Base-by-base conservation (phyloP, 2,888 invertebrate genomes). In the Campoletis raptor region DNA sequence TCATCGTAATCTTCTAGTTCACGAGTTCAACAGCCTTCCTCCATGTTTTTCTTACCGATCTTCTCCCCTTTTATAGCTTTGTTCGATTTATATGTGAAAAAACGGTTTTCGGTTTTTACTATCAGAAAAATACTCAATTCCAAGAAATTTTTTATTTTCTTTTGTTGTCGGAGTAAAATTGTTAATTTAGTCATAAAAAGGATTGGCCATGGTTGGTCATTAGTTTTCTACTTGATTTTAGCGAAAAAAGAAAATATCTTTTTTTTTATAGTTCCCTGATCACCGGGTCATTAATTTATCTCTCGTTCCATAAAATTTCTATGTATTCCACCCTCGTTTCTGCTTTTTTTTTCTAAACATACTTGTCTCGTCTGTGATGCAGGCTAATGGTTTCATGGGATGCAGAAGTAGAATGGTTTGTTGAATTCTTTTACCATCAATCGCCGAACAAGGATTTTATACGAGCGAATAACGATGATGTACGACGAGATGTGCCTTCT, bases 401-500 rank as follows among this genome's bases (percentile, higher is more conserved):
- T 36, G 40, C 52, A 45, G 36, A 45, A 85, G 61, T 57, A n/a
- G n/a, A 64, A 48, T 21, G 52, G 73, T 42, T 66, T 36, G 15
- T 72, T 12, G 36, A 76, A 45, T 30, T 64, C 74, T 52, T 10
- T 42, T 24, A 9, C 69, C 61, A 70, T 79, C 79, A 64, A 82
- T 82, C 74, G 70, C 77, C 30, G 30, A 54, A 66, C n/a, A 48
- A 67, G 74, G 61, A 77, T n/a, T 52, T 36, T 52, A 52, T 12
- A 48, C 69, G 67, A 57, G 81, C 81, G 73, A 83, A 54, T 73
- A 72, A 70, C 52, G 37, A 64, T 36, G 64, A 74, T 57, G 9
- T 74, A 70, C 83, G 87, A 85, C 83, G 48, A 45, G 85, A 88
- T 86, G 86, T 77, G 66, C 69, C 52, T 86, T 73, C 45, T 67